Conservation (phyloP, 2,888 invertebrate species). For the Drosophila aldrichi region DNA sequence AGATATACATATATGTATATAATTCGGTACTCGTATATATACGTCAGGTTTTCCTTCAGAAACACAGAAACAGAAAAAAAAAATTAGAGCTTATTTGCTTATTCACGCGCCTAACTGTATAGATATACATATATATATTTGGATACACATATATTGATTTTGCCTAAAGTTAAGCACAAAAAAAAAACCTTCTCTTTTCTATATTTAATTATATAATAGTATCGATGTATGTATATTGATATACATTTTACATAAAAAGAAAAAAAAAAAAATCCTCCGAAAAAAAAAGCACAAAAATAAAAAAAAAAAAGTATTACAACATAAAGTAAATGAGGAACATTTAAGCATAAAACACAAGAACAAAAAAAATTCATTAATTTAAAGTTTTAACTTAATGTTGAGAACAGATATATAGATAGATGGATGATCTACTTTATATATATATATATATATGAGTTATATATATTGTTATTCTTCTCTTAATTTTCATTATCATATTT, state of each 20-base stretch:
- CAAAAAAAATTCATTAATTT: slow-evolving; percentile 34
- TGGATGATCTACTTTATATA: slow-evolving; percentile 31
- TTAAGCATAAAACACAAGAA: slow-evolving; percentile 59
- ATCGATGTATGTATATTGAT: slow-evolving; percentile 21
- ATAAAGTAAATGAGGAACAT: slow-evolving; percentile 74
- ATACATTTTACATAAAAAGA: slow-evolving; percentile 49
- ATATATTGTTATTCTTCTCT: slow-evolving; percentile 18
- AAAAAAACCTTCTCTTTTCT: slow-evolving; percentile 44
- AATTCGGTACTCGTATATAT: slow-evolving; percentile 44
- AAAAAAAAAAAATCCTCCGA: slow-evolving; percentile 45
- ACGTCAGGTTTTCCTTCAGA: slow-evolving; percentile 60
- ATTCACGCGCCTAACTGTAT: slow-evolving; percentile 51
- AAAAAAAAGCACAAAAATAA: slow-evolving; percentile 72
- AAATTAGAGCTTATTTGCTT: slow-evolving; percentile 68
- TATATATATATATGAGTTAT: slow-evolving; percentile 19
- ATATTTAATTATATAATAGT: slow-evolving; percentile 38
- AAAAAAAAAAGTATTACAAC: slow-evolving; percentile 67
- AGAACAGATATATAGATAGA: slow-evolving; percentile 32
- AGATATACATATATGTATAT: slow-evolving; percentile 51
- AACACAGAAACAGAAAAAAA: slow-evolving; percentile 71
- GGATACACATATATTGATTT: slow-evolving; percentile 44
- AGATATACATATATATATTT: slow-evolving; percentile 26
- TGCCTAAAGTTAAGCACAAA: slow-evolving; percentile 66
- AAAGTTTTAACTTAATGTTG: slow-evolving; percentile 41
- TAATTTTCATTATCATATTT: slow-evolving; percentile 3